Conservation (phyloP, 2,888 invertebrate species). For the Heliconius sara region DNA sequence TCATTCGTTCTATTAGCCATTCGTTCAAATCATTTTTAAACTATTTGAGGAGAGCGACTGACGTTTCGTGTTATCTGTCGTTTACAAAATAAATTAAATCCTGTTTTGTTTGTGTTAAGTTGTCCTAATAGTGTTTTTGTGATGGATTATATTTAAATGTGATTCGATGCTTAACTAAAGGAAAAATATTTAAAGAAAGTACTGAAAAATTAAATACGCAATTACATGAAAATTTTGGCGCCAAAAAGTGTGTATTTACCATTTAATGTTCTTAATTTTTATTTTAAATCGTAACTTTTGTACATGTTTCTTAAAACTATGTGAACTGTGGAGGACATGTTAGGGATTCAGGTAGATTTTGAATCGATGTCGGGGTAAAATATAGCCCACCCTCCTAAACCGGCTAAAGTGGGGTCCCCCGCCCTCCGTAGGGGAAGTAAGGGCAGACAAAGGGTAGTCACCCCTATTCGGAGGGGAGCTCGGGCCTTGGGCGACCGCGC, state of each 20-base stretch:
- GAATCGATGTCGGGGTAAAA: conserved; percentile 68
- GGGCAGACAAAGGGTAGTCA: conserved; percentile 81
- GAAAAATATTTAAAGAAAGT: conserved; percentile 1
- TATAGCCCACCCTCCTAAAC: conserved; percentile 74
- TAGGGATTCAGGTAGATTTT: conserved; percentile 40
- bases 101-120: conserved; percentile 23
- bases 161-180: neutral
- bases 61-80: conserved; percentile 30
- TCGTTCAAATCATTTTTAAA: conserved; percentile 37
- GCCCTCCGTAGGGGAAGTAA: conserved; percentile 77
- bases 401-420: conserved; percentile 77
- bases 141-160: neutral
- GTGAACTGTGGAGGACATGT: conserved; percentile 18
- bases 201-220: neutral
- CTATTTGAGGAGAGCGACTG: conserved; percentile 28
- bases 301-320: neutral
- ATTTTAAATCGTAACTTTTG: conserved; percentile 1
- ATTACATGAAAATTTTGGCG: conserved; percentile 37
- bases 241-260: conserved; percentile 28
- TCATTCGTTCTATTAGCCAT: conserved; percentile 5
- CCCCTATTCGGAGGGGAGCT: conserved; percentile 79
- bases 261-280: neutral
- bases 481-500: conserved; percentile 73
- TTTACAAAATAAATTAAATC: conserved; percentile 7
- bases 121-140: neutral